These are phyloP conservation scores for Papilio helenus DNA, from an alignment of 1,140 invertebrate genomes.

Conservation along the genomic window DNA sequence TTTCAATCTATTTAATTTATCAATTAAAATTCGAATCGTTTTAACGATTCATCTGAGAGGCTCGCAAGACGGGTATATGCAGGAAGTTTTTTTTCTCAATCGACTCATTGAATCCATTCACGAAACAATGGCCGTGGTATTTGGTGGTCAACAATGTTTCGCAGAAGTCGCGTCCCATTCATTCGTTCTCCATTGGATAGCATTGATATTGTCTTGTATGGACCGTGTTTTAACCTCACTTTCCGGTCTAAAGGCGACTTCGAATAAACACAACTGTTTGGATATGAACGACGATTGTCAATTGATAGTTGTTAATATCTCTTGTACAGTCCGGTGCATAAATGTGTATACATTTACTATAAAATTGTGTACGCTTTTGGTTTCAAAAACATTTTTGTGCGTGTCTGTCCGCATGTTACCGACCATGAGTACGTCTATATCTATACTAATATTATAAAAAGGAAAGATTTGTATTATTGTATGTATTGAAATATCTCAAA, in stretches of 20 bases:
- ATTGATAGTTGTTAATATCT: neutral
- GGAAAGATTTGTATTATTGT: too few relatives aligned
- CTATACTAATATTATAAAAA: too few relatives aligned
- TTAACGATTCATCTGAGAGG: neutral
- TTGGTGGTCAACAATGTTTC: constrained; percentile 27
- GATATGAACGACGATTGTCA: neutral
- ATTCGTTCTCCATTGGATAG: constrained; percentile 13
- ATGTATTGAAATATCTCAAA: too few relatives aligned
- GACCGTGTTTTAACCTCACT: constrained; percentile 31
- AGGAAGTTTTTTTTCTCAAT: neutral
- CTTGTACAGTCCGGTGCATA: neutral
- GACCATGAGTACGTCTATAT: too few relatives aligned
- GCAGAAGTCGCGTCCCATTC: constrained; percentile 36
- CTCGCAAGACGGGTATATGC: neutral
- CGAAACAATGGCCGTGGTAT: constrained; percentile 29
- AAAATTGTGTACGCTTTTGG: too few relatives aligned
- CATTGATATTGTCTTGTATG: constrained; percentile 30
- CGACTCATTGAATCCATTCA: constrained; percentile 25
- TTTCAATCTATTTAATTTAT: constrained; percentile 15
- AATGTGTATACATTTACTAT: too few relatives aligned
- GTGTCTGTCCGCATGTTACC: too few relatives aligned
- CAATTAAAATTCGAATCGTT: constrained; percentile 4
- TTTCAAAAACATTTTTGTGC: too few relatives aligned
- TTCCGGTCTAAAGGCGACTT: constrained; percentile 28
- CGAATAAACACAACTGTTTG: constrained; percentile 4